Evolutionary conservation across 2,113 vertebrate species (phyloP), one percentile per base, ranked within the genome.

Genomic region (Podarcis raffonei): DNA sequence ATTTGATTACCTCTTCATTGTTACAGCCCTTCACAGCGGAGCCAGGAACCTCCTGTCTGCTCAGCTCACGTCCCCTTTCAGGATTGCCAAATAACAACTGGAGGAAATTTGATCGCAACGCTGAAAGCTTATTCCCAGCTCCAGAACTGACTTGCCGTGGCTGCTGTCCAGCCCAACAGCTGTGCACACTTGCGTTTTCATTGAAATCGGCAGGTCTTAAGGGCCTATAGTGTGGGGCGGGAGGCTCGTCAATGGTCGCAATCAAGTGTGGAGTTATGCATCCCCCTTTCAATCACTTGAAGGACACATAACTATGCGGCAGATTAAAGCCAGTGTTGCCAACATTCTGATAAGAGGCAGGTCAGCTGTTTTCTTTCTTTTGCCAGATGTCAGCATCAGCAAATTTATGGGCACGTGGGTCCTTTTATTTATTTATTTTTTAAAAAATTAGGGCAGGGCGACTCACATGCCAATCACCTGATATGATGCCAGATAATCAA

Each of bases 1-100:
- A 3, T 62, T 78, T 80, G 88, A 88, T 86, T 90, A 91, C 89
- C 39, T 80, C 48, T 79, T 82, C 69, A 85, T 57, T 65, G 3
- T 62, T 57, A 32, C 20, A 78, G 5, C 39, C 81, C 32, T 91
- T 92, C 76, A 74, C 35, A 27, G 83, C 15, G 20, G 84, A 90
- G 80, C 80, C 48, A 89, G 81, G 85, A 86, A 72, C 62, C 74
- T 88, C 59, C 27, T 32, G 13, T 86, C 79, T 89, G 7, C 65
- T 89, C 85, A 71, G 69, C 15, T 91, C 89, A 85, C n/a, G 32
- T 77, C 84, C 39, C 72, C 84, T 27, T 88, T 89, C 71, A 77
- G 20, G 20, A 86, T 86, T 78, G 32, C 87, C 89, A 89, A 86
- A 68, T 89, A 83, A 83, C 78, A 92, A 48, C 66, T n/a, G 59